These are phyloP conservation scores for Crotophaga sulcirostris DNA, from an alignment of 2,113 vertebrate genomes.

Conservation along the genomic window DNA sequence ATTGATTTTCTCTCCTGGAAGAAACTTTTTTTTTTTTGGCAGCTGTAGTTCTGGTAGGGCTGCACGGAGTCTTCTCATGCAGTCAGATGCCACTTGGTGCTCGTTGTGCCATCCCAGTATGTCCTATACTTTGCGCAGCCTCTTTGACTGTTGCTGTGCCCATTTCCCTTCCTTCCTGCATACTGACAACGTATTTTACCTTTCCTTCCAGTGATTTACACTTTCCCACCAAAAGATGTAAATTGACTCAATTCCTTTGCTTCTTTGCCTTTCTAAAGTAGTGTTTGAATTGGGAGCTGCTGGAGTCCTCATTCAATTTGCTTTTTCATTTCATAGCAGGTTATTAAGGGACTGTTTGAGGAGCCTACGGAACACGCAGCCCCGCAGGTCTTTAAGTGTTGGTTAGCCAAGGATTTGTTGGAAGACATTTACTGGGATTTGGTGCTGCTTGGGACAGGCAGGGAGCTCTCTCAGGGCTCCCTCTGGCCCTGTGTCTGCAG, in stretches of 20 bases:
- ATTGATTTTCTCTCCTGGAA: background rate
- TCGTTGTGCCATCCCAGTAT: background rate
- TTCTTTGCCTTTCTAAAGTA: conserved; percentile 24
- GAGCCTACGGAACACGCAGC: background rate
- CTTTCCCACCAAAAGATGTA: background rate
- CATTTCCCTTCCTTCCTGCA: background rate
- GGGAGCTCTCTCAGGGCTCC: background rate
- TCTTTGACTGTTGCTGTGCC: background rate
- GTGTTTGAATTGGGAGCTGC: conserved; percentile 28
- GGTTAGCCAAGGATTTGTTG: background rate
- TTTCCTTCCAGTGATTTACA: background rate
- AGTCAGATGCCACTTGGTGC: background rate
- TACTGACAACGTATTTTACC: background rate
- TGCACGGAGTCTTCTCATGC: background rate
- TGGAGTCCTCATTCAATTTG: conserved; percentile 41
- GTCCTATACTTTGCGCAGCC: background rate
- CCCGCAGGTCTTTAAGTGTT: background rate
- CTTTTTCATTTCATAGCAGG: background rate
- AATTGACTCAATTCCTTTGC: conserved; percentile 11
- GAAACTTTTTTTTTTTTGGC: background rate
- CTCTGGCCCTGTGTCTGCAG: background rate
- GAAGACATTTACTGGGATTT: background rate
- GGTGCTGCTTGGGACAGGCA: background rate
- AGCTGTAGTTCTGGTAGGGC: background rate
- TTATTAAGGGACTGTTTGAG: conserved; percentile 21